Evolutionary conservation across 2,797 vertebrate genomes (phyloP).

Genomic region (Silurus aristotelis): DNA sequence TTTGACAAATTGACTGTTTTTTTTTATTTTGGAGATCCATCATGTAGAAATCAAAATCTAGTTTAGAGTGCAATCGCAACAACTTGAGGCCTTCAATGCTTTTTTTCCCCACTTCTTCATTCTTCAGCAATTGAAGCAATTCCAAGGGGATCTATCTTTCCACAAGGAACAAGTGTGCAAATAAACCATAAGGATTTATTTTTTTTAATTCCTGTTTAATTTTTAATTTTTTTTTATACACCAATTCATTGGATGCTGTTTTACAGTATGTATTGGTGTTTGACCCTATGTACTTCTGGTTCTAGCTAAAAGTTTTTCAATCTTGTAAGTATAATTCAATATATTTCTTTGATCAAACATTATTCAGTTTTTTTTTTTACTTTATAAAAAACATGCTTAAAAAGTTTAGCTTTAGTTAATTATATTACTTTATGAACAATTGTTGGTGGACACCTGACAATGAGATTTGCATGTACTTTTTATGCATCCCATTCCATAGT

Average conservation of each 20-base stretch:
- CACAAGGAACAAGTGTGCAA: not conserved
- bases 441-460: too few species aligned
- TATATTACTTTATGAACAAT: too few species aligned
- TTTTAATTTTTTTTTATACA: not conserved
- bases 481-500: too few species aligned
- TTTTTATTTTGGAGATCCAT: not conserved
- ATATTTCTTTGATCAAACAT: not conserved
- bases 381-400: not conserved
- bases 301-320: constrained; percentile 29
- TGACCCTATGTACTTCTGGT: constrained; percentile 45
- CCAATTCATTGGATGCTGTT: constrained; percentile 14
- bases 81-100: not conserved
- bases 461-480: too few species aligned
- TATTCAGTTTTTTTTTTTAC: not conserved
- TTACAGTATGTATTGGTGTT: constrained; percentile 36
- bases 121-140: not conserved
- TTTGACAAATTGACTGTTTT: not conserved
- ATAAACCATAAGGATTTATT: not conserved
- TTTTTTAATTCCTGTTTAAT: not conserved
- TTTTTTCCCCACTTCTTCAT: not conserved
- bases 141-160: not conserved
- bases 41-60: not conserved
- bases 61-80: not conserved
- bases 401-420: not conserved
- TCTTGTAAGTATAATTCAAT: constrained; percentile 50